Evolutionary conservation across 2,888 invertebrate species (phyloP).

Genomic region (Melitaea athalia): DNA sequence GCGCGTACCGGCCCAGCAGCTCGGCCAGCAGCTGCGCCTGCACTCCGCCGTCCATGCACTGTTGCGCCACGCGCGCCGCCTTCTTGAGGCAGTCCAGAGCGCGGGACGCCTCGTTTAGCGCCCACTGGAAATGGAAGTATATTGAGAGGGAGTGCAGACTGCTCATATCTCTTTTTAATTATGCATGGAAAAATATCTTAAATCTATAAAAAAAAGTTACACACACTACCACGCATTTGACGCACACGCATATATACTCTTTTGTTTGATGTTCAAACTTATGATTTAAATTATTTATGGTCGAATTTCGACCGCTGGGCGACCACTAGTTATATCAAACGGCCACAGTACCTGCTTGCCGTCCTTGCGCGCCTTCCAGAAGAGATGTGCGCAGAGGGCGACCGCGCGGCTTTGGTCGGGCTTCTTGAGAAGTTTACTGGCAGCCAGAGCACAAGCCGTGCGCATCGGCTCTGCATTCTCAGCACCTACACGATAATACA

Average conservation of each 20-base stretch:
- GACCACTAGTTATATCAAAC: too few relatives aligned
- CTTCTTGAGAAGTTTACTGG: slow-evolving; percentile 97
- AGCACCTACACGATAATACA: slow-evolving; percentile 84
- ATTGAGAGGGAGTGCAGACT: too few relatives aligned
- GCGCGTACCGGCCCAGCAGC: slow-evolving; percentile 95
- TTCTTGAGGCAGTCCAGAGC: slow-evolving; percentile 98
- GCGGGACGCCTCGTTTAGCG: slow-evolving; percentile 94
- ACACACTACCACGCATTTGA: too few relatives aligned
- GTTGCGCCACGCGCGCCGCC: slow-evolving; percentile 96
- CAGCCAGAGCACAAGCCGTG: slow-evolving; percentile 97
- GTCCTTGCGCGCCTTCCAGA: slow-evolving; percentile 94
- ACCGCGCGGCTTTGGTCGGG: slow-evolving; percentile 99
- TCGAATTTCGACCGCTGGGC: too few relatives aligned
- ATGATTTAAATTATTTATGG: too few relatives aligned
- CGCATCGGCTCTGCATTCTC: slow-evolving; percentile 98
- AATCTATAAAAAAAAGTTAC: too few relatives aligned
- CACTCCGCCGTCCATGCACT: slow-evolving; percentile 98
- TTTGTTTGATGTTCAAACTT: too few relatives aligned
- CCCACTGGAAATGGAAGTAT: slow-evolving; percentile 53
- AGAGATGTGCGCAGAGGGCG: slow-evolving; percentile 96
- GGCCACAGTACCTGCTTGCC: slow-evolving; percentile 58
- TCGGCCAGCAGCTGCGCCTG: slow-evolving; percentile 98
- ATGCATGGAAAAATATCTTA: too few relatives aligned
- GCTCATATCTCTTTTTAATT: too few relatives aligned
- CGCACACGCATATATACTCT: too few relatives aligned